These are phyloP conservation scores for Gnathochromis pfefferi DNA, from an alignment of 2,113 vertebrate species.

Conservation along the genomic window DNA sequence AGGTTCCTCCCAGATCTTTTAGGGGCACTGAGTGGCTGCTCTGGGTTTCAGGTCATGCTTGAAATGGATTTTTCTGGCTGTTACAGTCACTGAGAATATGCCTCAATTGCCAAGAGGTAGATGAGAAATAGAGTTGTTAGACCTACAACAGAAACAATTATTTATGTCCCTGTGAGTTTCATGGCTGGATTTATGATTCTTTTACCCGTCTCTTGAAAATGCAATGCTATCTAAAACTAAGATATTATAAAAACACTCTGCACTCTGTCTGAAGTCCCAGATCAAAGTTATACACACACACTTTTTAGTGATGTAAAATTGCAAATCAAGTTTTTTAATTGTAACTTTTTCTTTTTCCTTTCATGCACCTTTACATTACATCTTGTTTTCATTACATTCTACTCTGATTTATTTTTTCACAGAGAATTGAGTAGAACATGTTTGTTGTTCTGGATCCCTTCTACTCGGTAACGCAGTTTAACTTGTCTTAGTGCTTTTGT, in stretches of 20 bases:
- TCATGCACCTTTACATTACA: neutral
- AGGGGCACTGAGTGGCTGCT: neutral
- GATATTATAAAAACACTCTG: slow-evolving; percentile 9
- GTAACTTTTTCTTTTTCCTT: neutral
- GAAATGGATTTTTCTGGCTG: slow-evolving; percentile 41
- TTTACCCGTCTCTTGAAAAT: slow-evolving; percentile 35
- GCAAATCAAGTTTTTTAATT: neutral
- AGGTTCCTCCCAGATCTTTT: neutral
- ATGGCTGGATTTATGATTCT: slow-evolving; percentile 46
- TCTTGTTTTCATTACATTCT: neutral
- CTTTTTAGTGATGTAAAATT: neutral
- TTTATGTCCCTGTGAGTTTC: slow-evolving; percentile 49
- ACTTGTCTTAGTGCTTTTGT: neutral
- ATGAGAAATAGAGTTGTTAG: slow-evolving; percentile 48
- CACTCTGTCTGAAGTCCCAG: neutral
- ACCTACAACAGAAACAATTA: slow-evolving; percentile 46
- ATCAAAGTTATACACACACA: neutral
- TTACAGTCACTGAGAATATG: slow-evolving; percentile 41
- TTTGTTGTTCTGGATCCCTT: neutral
- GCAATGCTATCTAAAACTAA: slow-evolving; percentile 11
- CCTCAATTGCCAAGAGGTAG: slow-evolving; percentile 25
- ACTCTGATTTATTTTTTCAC: neutral
- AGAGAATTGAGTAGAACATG: neutral
- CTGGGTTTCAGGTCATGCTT: slow-evolving; percentile 45
- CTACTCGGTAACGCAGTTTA: neutral